phyloP scores from a whole-genome alignment of 2,797 vertebrate genomes.

The Rhyacichthys aspro region DNA sequence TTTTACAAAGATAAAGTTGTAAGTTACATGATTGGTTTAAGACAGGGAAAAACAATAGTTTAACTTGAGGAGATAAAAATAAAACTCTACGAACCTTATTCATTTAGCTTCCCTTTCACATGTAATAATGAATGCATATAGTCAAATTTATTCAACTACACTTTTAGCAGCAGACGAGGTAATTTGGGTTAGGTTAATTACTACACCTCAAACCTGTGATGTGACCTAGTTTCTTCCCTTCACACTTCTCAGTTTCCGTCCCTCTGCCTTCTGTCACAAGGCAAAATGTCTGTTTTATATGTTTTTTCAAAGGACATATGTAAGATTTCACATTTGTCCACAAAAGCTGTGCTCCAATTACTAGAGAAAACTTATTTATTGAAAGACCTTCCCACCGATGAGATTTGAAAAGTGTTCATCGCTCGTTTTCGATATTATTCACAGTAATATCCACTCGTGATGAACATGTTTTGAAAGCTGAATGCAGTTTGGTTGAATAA shows the following conservation, averaged over 20 bases:
- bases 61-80: neutral
- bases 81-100: neutral
- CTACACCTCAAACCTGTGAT: slow-evolving; percentile 10
- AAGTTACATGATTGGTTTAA: too few relatives aligned
- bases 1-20: too few relatives aligned
- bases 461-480: neutral
- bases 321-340: neutral
- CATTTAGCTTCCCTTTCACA: neutral
- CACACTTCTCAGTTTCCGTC: neutral
- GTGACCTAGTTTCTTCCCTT: slow-evolving; percentile 2
- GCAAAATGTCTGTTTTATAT: neutral
- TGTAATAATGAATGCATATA: slow-evolving; percentile 1
- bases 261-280: slow-evolving; percentile 3
- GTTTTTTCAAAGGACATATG: neutral
- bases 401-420: neutral
- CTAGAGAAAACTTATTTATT: slow-evolving; percentile 2
- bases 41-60: too few relatives aligned
- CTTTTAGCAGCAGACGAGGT: slow-evolving; percentile 8
- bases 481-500: neutral
- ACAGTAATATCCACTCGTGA: neutral
- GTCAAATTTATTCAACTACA: slow-evolving; percentile 1
- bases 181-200: slow-evolving; percentile 18
- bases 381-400: neutral
- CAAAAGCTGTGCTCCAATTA: neutral
- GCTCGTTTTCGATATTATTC: neutral